phyloP scores from a whole-genome alignment of 1,140 invertebrate genomes.

The Melanaphis sacchari region DNA sequence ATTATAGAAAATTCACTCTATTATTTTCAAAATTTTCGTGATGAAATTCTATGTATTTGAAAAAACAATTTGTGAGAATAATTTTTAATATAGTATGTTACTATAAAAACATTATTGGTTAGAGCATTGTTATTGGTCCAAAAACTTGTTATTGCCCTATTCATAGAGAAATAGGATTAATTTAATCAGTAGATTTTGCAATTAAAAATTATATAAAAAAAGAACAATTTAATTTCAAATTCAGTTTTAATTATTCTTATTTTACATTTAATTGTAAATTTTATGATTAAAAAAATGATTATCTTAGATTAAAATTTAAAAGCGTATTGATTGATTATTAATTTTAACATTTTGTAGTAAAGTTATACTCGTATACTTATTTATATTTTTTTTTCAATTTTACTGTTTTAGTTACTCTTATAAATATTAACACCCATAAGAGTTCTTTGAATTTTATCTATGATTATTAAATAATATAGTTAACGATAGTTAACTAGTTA shows the following conservation, averaged over 20 bases:
- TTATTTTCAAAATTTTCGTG: background rate
- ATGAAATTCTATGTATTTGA: background rate
- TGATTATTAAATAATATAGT: background rate
- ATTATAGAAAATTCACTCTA: background rate
- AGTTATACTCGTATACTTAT: too few species aligned
- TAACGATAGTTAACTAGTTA: background rate
- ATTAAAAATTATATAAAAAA: background rate
- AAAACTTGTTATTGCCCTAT: background rate
- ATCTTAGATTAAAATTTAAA: background rate
- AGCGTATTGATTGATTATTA: background rate
- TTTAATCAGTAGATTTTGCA: background rate
- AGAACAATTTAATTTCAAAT: background rate
- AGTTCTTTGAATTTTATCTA: background rate
- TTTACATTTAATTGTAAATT: background rate
- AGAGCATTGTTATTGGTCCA: background rate
- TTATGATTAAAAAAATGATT: background rate
- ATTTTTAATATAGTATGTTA: background rate
- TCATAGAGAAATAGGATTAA: background rate
- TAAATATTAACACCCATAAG: background rate
- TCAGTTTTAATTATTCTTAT: background rate
- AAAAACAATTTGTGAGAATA: background rate
- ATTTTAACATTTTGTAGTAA: background rate
- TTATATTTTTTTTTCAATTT: background rate
- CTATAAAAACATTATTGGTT: background rate
- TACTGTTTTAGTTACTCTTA: background rate